phyloP scores from a whole-genome alignment of 2,888 invertebrate species.

The Piscicola geometra region DNA sequence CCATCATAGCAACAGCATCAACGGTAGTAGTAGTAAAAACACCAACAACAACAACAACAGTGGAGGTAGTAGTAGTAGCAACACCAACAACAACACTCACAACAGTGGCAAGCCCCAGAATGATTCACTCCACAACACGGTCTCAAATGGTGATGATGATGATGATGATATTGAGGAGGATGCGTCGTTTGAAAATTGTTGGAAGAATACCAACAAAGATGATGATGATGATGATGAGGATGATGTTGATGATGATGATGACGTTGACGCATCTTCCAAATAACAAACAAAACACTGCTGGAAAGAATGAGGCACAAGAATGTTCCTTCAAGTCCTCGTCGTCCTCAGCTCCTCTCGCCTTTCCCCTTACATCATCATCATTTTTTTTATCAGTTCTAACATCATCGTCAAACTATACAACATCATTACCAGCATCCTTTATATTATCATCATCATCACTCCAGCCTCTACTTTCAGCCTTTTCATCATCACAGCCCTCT shows the following conservation, averaged over 20 bases:
- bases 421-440: slow-evolving; percentile 1
- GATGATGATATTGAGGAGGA: not conserved
- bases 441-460: not conserved
- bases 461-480: not conserved
- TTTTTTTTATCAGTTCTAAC: not conserved
- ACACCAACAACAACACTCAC: no score
- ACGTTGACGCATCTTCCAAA: no score
- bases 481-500: not conserved
- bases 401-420: no score
- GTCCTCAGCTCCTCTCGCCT: not conserved
- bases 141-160: not conserved
- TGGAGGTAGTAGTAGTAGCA: no score
- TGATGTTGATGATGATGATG: not conserved
- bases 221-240: not conserved
- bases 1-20: not conserved
- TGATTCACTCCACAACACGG: no score
- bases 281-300: no score
- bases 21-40: not conserved
- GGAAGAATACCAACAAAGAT: no score
- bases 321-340: no score
- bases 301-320: no score
- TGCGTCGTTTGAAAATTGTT: no score
- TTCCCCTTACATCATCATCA: slow-evolving; percentile 10
- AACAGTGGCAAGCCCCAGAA: no score
- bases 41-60: slow-evolving; percentile 2